These are phyloP conservation scores for Mastigias papua DNA, from an alignment of 30 jellyfish, hydroid and myxozoan genomes.

Conservation along the genomic window DNA sequence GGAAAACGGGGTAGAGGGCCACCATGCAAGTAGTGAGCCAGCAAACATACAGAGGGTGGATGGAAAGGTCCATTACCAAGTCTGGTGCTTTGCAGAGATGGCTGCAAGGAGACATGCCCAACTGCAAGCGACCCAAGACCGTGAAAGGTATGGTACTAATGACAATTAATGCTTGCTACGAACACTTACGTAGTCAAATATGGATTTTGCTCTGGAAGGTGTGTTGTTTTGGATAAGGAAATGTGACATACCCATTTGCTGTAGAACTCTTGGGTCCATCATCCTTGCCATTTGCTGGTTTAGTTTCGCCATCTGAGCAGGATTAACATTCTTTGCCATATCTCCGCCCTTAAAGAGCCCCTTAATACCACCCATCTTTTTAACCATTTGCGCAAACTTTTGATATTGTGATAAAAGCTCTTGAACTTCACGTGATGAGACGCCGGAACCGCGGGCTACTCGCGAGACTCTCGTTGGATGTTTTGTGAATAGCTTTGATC, in stretches of 20 bases:
- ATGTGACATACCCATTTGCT: constrained; percentile 92
- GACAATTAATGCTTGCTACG: too few relatives aligned
- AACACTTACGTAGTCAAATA: too few relatives aligned
- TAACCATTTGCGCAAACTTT: constrained; percentile 96
- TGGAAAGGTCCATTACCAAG: too few relatives aligned
- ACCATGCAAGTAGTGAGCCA: too few relatives aligned
- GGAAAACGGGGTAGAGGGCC: too few relatives aligned
- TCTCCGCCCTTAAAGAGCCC: constrained; percentile 99
- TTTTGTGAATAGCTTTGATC: constrained; percentile 96
- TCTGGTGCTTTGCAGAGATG: too few relatives aligned
- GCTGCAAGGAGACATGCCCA: too few relatives aligned
- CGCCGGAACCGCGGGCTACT: constrained; percentile 99
- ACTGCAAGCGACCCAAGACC: too few relatives aligned
- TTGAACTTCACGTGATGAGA: constrained; percentile 95
- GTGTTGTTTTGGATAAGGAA: neutral
- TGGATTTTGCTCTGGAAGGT: too few relatives aligned
- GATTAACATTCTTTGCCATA: constrained; percentile 91
- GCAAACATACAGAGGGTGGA: too few relatives aligned
- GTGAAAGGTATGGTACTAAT: too few relatives aligned
- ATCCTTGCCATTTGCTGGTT: constrained; percentile 99
- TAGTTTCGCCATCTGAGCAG: constrained; percentile 96
- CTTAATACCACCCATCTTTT: constrained; percentile 98
- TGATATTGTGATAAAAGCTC: constrained; percentile 92
- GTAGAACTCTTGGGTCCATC: constrained; percentile 99
- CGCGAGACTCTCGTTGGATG: constrained; percentile 94